Base-by-base conservation (phyloP, 2,113 vertebrate species). In the Larimichthys polyactis region DNA sequence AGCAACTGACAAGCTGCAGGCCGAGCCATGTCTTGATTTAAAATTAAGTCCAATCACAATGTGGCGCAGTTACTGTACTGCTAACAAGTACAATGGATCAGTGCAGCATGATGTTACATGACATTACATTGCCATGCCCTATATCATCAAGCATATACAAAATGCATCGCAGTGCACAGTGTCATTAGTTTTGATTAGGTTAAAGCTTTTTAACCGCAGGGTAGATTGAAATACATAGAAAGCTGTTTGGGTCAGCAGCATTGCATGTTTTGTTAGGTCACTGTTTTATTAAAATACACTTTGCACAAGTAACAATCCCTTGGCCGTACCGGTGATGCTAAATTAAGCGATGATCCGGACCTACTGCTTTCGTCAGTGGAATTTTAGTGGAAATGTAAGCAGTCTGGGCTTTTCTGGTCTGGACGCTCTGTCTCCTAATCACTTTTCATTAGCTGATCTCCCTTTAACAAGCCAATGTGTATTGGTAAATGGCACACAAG, bases 301-400 rank as follows among this genome's bases (percentile, higher is more conserved):
- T 44, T 27, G 43, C 20, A 69, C 66, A 71, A 85, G 59, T 71
- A 68, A 82, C 7, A 4, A 78, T 17, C 55, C 79, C 60, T 75
- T 88, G 82, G 84, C 80, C 44, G 54, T 66, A 65, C 15, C 40
- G 5, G 48, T 77, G 16, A 48, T 20, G 73, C 74, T 75, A 82
- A 81, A 87, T 72, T 69, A 82, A 90, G 72, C 68, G 3, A 72
- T 78, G 75, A 79, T 86, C 76, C 48, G 36, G 60, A 46, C 12
- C 9, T 54, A 36, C 46, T 84, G 79, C 89, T 71, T 89, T 88
- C 44, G 74, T 87, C 90, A 90, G 86, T 91, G 91, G 84, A 91
- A 91, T 79, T 79, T 91, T 79, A 75, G 77, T 88, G 75, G 76
- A 88, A 87, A 85, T 82, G 79, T 81, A 88, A 85, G 71, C 77